Percentiles rank a stretch among this genome's conserved stretches.
These are phyloP conservation scores for Alcis repandata DNA, from an alignment of 2,888 invertebrate species.

Conservation along the genomic window DNA sequence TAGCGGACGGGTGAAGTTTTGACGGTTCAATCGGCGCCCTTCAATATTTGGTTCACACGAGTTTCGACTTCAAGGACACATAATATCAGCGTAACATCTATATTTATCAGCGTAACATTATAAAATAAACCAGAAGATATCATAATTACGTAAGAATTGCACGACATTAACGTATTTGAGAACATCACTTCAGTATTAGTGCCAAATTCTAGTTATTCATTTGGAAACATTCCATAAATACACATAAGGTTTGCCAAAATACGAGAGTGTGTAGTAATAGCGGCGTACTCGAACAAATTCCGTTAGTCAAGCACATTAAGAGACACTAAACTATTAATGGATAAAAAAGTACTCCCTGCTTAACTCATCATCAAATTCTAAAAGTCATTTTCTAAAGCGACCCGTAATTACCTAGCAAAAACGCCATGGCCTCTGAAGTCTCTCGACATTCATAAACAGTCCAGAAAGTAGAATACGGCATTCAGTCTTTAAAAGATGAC, in stretches of 20 bases:
- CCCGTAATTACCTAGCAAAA: neutral
- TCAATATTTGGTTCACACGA: neutral
- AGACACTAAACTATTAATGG: slow-evolving; percentile 9
- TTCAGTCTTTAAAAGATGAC: neutral
- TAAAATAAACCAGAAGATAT: neutral
- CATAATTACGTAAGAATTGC: slow-evolving; percentile 11
- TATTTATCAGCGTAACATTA: neutral
- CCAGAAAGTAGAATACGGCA: neutral
- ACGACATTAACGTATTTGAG: slow-evolving; percentile 1
- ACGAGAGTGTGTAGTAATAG: slow-evolving; percentile 4
- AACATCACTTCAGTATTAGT: slow-evolving; percentile 9
- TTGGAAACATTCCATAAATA: slow-evolving; percentile 29
- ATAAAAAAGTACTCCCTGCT: neutral
- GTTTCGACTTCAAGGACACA: neutral
- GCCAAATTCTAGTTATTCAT: slow-evolving; percentile 21
- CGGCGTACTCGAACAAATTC: neutral
- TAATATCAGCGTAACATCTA: too few species aligned
- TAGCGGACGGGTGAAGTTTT: too few species aligned
- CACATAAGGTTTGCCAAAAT: slow-evolving; percentile 22
- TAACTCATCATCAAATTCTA: neutral
- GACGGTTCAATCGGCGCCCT: too few species aligned
- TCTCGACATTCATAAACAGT: neutral
- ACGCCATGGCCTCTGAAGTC: neutral
- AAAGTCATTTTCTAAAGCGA: neutral
- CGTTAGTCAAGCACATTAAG: slow-evolving; percentile 8